Evolutionary conservation across 2,797 vertebrate genomes (phyloP).

Genomic region (Tragopan temminckii): DNA sequence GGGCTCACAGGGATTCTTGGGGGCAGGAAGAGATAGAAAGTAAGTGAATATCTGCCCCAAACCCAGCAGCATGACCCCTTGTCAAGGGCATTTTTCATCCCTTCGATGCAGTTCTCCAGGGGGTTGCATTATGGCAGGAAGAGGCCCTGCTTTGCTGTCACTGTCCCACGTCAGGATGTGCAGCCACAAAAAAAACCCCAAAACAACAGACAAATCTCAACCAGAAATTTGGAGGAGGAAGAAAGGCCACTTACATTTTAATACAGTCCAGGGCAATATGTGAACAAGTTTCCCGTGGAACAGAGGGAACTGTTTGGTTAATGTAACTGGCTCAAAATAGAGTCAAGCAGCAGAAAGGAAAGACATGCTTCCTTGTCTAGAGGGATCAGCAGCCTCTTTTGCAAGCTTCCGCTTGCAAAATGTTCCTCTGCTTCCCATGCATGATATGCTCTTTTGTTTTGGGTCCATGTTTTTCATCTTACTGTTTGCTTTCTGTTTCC

Average conservation of each 20-base stretch:
- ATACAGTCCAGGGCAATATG: background rate
- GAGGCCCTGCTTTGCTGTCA: background rate
- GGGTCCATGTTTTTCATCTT: background rate
- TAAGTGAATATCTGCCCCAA: background rate
- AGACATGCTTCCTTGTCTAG: background rate
- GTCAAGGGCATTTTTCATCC: background rate
- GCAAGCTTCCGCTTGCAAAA: background rate
- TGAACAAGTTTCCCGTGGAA: background rate
- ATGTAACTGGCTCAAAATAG: background rate
- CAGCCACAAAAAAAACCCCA: background rate
- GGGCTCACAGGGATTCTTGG: rapidly evolving
- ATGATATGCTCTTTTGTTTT: background rate
- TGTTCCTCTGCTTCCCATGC: background rate
- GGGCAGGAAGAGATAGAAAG: background rate
- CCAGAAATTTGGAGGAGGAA: background rate
- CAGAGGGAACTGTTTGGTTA: background rate
- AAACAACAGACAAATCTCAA: background rate
- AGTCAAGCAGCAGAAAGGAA: background rate
- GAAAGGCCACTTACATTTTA: background rate
- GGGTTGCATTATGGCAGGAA: background rate
- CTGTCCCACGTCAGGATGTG: background rate
- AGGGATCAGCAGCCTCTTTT: background rate
- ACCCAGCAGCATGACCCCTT: background rate
- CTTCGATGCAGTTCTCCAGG: rapidly evolving
- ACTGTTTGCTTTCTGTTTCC: background rate